Evolutionary conservation across 1,140 invertebrate genomes (phyloP), one percentile per base, ranked within the genome.

Genomic region (Heliothis subflexa): DNA sequence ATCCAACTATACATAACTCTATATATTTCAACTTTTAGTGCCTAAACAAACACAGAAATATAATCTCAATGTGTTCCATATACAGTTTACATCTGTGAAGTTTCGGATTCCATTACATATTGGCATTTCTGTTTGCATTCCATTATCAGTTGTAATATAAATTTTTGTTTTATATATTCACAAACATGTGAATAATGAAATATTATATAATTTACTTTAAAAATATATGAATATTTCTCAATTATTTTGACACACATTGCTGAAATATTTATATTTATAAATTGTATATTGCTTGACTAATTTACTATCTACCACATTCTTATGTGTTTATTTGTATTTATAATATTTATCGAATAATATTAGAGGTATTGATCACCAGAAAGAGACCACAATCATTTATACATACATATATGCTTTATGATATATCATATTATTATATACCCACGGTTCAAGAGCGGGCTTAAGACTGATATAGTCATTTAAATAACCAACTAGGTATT

Each of bases 381-480:
- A 55, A 18, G 16, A 55, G 16, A 55, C 16, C 16, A 55, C 16
- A 18, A 66, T 45, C 40, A 13, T 62, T 62, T 16, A 28, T 68
- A 33, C 33, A 40, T 40, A 40, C 21, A 68, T 21, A 66, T 47
- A 47, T 64, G 61, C 62, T 66, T 66, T 49, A 18, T 16, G 62
- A 59, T 59, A 59, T 57, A 57, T 25, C 21, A 25, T 40, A 40
- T 9, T 40, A 40, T 52, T 11, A 25, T 71, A 33, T 47, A 68
- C 47, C 64, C 18, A 71, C 4, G 21, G 33, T 45, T 40, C 33
- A 40, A 40, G 33, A 40, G 47, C 52, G 55, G 49, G 71, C 71
- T 73, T 72, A 73, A 73, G 71, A 73, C 71, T 73, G 71, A 73
- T 49, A 61, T 73, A 59, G 1, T 73, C 55, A 57, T 73, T 73